Percentiles rank a stretch among this genome's conserved stretches.
Conservation (phyloP, 2,113 vertebrate species). For the Mustela nigripes region DNA sequence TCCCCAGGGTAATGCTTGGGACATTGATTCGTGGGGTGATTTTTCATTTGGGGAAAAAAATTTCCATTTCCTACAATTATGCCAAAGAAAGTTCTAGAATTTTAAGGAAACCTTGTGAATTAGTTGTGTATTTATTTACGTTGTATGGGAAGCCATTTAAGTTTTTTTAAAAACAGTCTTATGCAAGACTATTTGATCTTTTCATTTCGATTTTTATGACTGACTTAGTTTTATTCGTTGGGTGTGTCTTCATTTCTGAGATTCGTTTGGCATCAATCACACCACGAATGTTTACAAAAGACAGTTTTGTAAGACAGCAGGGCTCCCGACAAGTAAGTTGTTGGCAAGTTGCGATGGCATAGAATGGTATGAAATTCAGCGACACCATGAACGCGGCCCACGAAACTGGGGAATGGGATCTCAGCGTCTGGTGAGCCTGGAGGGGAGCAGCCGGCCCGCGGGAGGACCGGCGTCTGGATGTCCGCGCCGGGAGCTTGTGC, state of each 20-base stretch:
- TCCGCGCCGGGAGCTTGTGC: rapidly evolving
- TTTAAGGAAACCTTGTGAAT: not conserved
- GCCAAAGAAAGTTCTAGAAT: not conserved
- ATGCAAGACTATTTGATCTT: not conserved
- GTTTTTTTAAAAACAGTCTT: rapidly evolving
- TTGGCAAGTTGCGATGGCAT: not conserved
- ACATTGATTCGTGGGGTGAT: not conserved
- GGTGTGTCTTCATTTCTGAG: not conserved
- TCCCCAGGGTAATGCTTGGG: not conserved
- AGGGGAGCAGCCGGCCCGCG: rapidly evolving
- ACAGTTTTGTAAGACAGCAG: not conserved
- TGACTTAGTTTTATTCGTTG: not conserved
- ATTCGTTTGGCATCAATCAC: not conserved
- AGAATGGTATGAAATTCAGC: not conserved
- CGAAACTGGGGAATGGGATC: rapidly evolving
- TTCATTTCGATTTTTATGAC: not conserved
- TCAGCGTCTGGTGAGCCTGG: not conserved
- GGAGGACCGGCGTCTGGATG: rapidly evolving
- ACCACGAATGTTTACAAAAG: not conserved
- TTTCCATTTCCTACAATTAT: not conserved
- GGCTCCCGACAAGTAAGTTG: too few relatives aligned
- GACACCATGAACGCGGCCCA: not conserved
- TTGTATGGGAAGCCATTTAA: not conserved
- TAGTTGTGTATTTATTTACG: not conserved
- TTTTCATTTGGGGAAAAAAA: not conserved